A percentile compares a stretch with the other conserved stretches of the same genome.
Conservation (phyloP, 2,113 vertebrate species). For the Psammodynastes pulverulentus region DNA sequence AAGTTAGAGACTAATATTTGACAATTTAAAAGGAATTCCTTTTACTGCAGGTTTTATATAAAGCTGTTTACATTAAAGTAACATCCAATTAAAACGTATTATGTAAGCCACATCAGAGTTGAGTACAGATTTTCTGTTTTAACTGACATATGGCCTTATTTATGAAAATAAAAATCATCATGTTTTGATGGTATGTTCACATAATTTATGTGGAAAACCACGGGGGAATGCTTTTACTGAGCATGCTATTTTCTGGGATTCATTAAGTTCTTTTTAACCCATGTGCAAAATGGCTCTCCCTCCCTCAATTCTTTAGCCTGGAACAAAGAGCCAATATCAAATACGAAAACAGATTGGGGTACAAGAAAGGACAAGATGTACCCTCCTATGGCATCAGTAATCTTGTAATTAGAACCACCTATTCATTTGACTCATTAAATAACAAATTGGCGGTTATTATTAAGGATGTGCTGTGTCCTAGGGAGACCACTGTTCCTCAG, state of each 20-base stretch:
- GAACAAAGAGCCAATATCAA: constrained; percentile 35
- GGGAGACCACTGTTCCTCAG: no score
- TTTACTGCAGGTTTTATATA: constrained; percentile 61
- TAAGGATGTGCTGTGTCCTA: no score
- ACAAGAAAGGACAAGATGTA: constrained; percentile 17
- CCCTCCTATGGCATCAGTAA: not conserved
- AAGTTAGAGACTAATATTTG: constrained; percentile 58
- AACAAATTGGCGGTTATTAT: no score
- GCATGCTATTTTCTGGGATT: constrained; percentile 66
- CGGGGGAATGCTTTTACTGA: constrained; percentile 64
- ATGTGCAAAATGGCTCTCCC: constrained; percentile 21
- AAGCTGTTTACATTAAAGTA: constrained; percentile 70
- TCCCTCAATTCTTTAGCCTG: not conserved
- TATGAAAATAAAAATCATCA: constrained; percentile 71
- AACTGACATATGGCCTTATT: constrained; percentile 69
- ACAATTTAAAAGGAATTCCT: constrained; percentile 55
- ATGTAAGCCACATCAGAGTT: constrained; percentile 69
- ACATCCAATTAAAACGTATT: constrained; percentile 71
- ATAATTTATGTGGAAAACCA: constrained; percentile 68
- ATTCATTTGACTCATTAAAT: constrained; percentile 13
- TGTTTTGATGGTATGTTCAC: constrained; percentile 71
- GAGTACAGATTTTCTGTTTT: constrained; percentile 66
- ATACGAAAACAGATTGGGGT: constrained; percentile 17
- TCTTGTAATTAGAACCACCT: not conserved
- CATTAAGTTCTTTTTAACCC: constrained; percentile 66